Conservation (phyloP, 2,888 invertebrate genomes). For the Chironomus tentans region DNA sequence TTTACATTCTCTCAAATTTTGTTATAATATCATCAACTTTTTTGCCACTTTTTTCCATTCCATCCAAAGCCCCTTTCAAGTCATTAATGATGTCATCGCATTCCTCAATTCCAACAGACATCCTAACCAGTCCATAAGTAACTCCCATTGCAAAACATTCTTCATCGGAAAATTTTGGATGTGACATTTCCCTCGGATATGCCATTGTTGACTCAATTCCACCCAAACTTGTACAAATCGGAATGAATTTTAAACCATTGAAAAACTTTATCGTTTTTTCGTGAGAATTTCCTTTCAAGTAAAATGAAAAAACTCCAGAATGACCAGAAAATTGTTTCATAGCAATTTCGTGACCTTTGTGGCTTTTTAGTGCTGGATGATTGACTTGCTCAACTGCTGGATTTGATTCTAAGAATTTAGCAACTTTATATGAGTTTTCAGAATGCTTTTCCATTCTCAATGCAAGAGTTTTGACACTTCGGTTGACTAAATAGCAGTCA, state of each 20-base stretch:
- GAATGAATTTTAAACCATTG: conserved; percentile 48
- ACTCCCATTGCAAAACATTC: conserved; percentile 49
- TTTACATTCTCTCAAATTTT: too few species aligned
- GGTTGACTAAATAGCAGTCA: conserved; percentile 65
- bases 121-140: conserved; percentile 50
- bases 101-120: conserved; percentile 58
- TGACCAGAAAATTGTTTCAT: conserved; percentile 50
- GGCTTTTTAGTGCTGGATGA: conserved; percentile 52
- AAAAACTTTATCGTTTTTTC: conserved; percentile 47
- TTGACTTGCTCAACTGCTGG: conserved; percentile 48
- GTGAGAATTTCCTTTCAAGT: conserved; percentile 47
- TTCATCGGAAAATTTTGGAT: conserved; percentile 52
- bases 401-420: conserved; percentile 53
- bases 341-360: conserved; percentile 54
- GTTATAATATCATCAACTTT: too few species aligned
- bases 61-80: conserved; percentile 49
- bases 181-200: conserved; percentile 56
- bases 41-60: conserved; percentile 31
- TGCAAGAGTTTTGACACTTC: conserved; percentile 66
- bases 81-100: conserved; percentile 53
- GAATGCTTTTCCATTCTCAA: conserved; percentile 63
- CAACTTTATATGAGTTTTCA: conserved; percentile 54
- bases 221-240: conserved; percentile 58
- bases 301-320: conserved; percentile 60
- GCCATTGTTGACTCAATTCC: conserved; percentile 60